Conservation (phyloP, 2,888 invertebrate species). For the Noctua fimbriata region DNA sequence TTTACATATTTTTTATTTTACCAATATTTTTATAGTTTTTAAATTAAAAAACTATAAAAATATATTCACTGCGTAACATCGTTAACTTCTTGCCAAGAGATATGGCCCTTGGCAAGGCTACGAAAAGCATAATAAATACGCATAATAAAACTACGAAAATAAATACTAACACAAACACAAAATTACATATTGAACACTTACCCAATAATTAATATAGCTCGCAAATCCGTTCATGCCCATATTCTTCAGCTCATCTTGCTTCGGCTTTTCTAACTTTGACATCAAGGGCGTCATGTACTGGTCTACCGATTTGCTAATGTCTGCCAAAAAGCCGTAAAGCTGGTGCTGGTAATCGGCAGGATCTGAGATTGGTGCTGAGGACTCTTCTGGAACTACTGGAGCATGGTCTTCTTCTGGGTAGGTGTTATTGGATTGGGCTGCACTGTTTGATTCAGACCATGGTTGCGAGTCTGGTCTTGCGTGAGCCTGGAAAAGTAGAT, state of each 20-base stretch:
- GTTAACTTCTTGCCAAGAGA: too few species aligned
- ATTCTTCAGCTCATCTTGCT: constrained; percentile 36
- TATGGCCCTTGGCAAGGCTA: background rate
- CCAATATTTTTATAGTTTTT: too few species aligned
- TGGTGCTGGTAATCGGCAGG: constrained; percentile 2
- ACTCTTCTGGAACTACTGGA: background rate
- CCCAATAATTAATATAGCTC: constrained; percentile 55
- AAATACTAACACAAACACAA: background rate
- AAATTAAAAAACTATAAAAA: too few species aligned
- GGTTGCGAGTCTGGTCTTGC: constrained; percentile 38
- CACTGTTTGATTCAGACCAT: background rate
- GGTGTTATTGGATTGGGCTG: background rate
- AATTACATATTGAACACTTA: constrained; percentile 47
- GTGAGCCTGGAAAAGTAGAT: constrained; percentile 35
- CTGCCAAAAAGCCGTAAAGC: constrained; percentile 37
- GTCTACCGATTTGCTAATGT: constrained; percentile 42
- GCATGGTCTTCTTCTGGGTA: background rate
- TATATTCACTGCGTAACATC: too few species aligned
- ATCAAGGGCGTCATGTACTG: constrained; percentile 51
- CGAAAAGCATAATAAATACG: too few species aligned
- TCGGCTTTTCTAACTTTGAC: constrained; percentile 20
- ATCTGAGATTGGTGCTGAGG: background rate
- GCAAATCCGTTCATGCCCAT: constrained; percentile 36
- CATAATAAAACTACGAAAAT: background rate
- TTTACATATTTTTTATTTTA: too few species aligned